A percentile compares a stretch with the other conserved stretches of the same genome.
Conservation (phyloP, 1,140 invertebrate species). For the Anastrepha ludens region DNA sequence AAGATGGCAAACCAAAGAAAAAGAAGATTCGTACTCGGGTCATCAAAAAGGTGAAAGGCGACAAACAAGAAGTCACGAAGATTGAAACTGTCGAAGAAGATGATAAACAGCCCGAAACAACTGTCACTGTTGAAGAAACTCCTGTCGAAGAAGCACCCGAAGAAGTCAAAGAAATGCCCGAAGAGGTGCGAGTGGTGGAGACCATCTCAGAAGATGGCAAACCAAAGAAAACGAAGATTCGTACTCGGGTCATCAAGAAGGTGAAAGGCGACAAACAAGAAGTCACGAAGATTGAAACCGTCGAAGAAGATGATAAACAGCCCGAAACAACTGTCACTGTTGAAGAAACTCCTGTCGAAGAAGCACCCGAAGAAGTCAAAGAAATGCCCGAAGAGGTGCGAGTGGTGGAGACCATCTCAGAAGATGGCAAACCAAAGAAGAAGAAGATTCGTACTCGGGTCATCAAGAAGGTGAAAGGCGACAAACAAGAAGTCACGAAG, state of each 20-base stretch:
- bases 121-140: constrained; percentile 51
- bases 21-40: constrained; percentile 53
- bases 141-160: constrained; percentile 46
- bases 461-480: constrained; percentile 55
- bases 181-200: constrained; percentile 53
- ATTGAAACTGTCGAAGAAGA: constrained; percentile 55
- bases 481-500: constrained; percentile 54
- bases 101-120: constrained; percentile 55
- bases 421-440: constrained; percentile 55
- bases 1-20: constrained; percentile 53
- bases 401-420: constrained; percentile 34
- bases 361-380: constrained; percentile 48
- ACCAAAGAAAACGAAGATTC: constrained; percentile 52
- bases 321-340: constrained; percentile 54
- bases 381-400: constrained; percentile 53
- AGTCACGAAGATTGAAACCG: constrained; percentile 54
- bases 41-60: constrained; percentile 54
- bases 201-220: constrained; percentile 53
- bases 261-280: constrained; percentile 55
- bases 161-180: constrained; percentile 50
- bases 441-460: constrained; percentile 54
- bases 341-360: constrained; percentile 45
- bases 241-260: constrained; percentile 55
- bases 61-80: constrained; percentile 55
- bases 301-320: constrained; percentile 56